Conservation (phyloP, 1,140 invertebrate species). For the Papilio dardanus region DNA sequence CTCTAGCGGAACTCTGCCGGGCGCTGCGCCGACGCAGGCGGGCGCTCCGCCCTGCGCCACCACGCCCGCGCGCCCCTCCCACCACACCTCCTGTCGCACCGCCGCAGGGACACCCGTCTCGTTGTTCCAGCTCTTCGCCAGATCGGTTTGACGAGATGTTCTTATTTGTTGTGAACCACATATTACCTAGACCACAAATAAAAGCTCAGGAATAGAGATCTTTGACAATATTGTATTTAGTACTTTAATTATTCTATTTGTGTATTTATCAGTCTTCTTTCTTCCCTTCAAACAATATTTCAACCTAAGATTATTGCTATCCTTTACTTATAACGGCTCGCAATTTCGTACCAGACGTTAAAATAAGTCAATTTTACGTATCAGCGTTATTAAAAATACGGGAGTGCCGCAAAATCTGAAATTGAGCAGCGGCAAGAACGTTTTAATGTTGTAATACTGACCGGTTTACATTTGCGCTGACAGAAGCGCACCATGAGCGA, state of each 20-base stretch:
- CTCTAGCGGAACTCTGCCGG: slow-evolving; percentile 62
- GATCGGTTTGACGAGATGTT: slow-evolving; percentile 14
- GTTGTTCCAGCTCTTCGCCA: slow-evolving; percentile 24
- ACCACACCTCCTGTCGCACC: slow-evolving; percentile 55
- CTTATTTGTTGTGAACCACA: slow-evolving; percentile 49
- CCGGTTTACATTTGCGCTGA: slow-evolving; percentile 83
- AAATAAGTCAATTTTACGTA: too few relatives aligned
- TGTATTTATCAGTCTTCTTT: too few relatives aligned
- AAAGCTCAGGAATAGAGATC: neutral
- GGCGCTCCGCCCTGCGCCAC: slow-evolving; percentile 38
- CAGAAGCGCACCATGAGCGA: slow-evolving; percentile 88
- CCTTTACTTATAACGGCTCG: too few relatives aligned
- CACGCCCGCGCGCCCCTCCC: slow-evolving; percentile 44
- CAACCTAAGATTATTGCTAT: too few relatives aligned
- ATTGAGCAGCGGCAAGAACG: too few relatives aligned
- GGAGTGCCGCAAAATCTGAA: too few relatives aligned
- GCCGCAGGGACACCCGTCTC: slow-evolving; percentile 43
- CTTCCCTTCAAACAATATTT: too few relatives aligned
- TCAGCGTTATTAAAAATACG: too few relatives aligned
- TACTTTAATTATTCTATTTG: neutral
- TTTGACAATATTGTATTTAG: neutral
- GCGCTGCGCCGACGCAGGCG: neutral
- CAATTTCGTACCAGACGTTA: too few relatives aligned
- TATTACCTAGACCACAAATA: slow-evolving; percentile 52
- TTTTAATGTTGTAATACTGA: slow-evolving; percentile 61